Evolutionary conservation across 2,888 invertebrate genomes (phyloP), one percentile per base, ranked within the genome.

Genomic region (Mermis nigrescens): DNA sequence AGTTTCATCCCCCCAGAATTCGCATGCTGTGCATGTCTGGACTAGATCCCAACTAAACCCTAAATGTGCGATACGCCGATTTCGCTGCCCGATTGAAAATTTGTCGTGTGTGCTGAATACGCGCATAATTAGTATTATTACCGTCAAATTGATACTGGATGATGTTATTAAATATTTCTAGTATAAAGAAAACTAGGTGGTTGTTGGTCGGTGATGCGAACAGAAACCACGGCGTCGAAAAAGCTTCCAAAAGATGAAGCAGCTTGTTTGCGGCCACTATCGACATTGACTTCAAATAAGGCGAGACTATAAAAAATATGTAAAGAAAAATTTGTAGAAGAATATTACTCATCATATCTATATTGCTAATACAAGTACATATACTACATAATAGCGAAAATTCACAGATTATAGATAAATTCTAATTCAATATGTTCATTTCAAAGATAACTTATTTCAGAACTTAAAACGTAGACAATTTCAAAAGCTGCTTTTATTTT

Each of bases 131-230:
- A n/a, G n/a, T n/a, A n/a, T n/a, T n/a, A n/a, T n/a, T 66, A 80
- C 91, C 92, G 76, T 94, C 92, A 75, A 94, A 94, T 76, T 94
- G 94, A 72, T 94, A 94, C 79, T 99, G 98, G 67, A 99, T 98
- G 67, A 98, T 94, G 74, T 98, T 98, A 77, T 98, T 99, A 77
- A 98, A 98, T 73, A 95, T 92, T 79, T 99, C 98, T 57, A 99
- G 79, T 55, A 98, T 78, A 77, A 98, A 95, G 79, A 98, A 98
- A 12, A 98, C 91, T 64, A 98, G 80, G 74, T 98, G 95, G 75
- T 99, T 94, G 74, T 98, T 94, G 46, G 88, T 87, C 1, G 92
- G 85, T 52, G 87, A 85, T 2, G 92, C 89, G 75, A 92, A 90
- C 67, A 99, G 79, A 78, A 98, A 99, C 95, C 98, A 98, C 0